Base-by-base conservation (phyloP, 2,797 vertebrate genomes). In the Betta splendens region DNA sequence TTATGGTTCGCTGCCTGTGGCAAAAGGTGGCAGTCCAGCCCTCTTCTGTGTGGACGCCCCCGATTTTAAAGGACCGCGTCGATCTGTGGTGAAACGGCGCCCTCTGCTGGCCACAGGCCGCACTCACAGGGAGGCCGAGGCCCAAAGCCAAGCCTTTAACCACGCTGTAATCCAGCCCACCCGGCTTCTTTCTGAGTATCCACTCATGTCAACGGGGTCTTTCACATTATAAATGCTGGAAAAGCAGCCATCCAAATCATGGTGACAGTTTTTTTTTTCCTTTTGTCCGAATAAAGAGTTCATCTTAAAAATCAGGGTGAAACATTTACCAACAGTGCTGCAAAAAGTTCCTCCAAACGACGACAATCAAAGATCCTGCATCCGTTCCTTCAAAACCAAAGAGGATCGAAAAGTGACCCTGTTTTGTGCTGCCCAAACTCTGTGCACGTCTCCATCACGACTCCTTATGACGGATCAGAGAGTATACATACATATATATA, bases 181-280 rank as follows among this genome's bases (percentile, higher is more conserved):
- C 36, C 29, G 37, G 46, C 39, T 39, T 49, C 39, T 53, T 46
- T 59, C 55, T 58, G 78, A 67, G 71, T 74, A 69, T 79, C 71
- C 59, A 39, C 59, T 85, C 75, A 65, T 29, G 62, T 76, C 62
- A 66, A 57, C 35, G 72, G 72, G 83, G 84, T 79, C 83, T 83
- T 92, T 93, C 91, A 92, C 91, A 93, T 92, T 93, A 89, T 90
- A 77, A 87, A 85, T 80, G 87, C 85, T 83, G 75, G 63, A 87
- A 85, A 92, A 90, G 81, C 85, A 92, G 85, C 85, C 60, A 26
- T 77, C 82, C 69, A 31, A 87, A 78, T 52, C 70, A 77, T 53
- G 75, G 80, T 43, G 72, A 85, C 78, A 80, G 40, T 74, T 49
- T 22, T 75, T 47, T 75, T 79, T n/a, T n/a, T n/a, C n/a, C n/a